A percentile compares a stretch with the other conserved stretches of the same genome.
phyloP scores from a whole-genome alignment of 2,888 invertebrate species.

The Polyploca ridens region DNA sequence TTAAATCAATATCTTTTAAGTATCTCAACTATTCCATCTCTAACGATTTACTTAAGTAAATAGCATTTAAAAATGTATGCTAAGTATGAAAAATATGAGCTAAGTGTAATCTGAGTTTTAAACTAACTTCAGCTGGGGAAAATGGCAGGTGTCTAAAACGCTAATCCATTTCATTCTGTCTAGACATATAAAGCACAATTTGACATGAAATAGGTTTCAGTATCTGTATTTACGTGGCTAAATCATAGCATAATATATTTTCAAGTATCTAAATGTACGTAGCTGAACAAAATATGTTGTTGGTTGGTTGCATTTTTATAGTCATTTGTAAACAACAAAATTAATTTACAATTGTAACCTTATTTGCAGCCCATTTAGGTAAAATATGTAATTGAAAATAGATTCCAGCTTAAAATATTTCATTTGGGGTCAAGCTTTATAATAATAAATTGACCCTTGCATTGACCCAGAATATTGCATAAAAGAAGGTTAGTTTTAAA shows the following conservation, averaged over 20 bases:
- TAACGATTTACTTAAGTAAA: too few relatives aligned
- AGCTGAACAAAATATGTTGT: too few relatives aligned
- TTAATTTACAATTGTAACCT: too few relatives aligned
- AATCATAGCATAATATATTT: too few relatives aligned
- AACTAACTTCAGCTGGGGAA: not conserved
- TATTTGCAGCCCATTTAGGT: too few relatives aligned
- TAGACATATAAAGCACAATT: not conserved
- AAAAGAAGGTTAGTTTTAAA: conserved; percentile 25
- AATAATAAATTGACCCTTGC: conserved; percentile 35
- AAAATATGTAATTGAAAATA: not conserved
- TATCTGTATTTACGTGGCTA: too few relatives aligned
- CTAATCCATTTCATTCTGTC: conserved; percentile 29
- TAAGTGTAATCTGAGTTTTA: not conserved
- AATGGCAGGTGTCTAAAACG: conserved; percentile 17
- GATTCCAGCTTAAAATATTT: conserved; percentile 23
- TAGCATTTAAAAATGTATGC: not conserved
- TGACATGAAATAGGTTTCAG: too few relatives aligned
- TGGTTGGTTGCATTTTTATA: too few relatives aligned
- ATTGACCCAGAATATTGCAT: conserved; percentile 38
- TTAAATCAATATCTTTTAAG: not conserved
- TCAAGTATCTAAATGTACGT: too few relatives aligned
- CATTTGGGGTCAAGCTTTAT: conserved; percentile 29
- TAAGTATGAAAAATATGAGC: not conserved
- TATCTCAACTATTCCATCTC: too few relatives aligned
- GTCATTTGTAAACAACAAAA: too few relatives aligned